Evolutionary conservation across 30 jellyfish, hydroid and myxozoan genomes (phyloP), one percentile per base, ranked within the genome.

Genomic region (Pseudorhiza aurosa): DNA sequence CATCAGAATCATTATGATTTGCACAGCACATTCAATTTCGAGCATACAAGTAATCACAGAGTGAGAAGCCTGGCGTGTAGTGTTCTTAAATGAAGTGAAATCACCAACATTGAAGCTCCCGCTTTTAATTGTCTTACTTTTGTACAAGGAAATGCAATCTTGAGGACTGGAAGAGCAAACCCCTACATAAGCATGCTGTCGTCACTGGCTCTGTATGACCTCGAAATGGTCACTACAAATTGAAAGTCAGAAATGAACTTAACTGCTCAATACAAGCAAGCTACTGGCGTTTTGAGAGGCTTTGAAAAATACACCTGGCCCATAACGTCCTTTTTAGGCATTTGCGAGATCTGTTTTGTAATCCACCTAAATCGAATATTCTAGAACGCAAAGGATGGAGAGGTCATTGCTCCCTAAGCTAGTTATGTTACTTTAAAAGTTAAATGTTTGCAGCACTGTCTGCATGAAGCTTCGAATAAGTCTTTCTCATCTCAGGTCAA

Each of bases 381-480:
- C 29, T 62, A 42, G 40, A 76, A 43, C 59, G 45, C 45, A 44
- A 4, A 76, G 68, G 71, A 76, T 76, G 40, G 86, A 76, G 79
- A 78, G 90, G 90, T 78, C 90, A 78, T 45, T 57, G 82, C 90
- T 39, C 63, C 11, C 53, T 64, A 78, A 78, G 90, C 90, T 65
- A 78, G 63, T 78, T 78, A 78, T 19, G 37, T 65, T 42, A 78
- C 63, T 78, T 44, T 25, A 44, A 59, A 78, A 17, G 51, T 73
- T 51, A 42, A 73, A 42, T 51, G 50, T 33, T 73, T 53, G 17
- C 75, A 73, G 86, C 63, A 73, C 86, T 35, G 86, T 73, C 86
- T 73, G 86, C 62, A 74, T 51, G 57, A 73, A 11, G 51, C 44
- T 33, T 55, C 58, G 60, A 29, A 73, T 35, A 73, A 75, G 32